A percentile compares a stretch with the other conserved stretches of the same genome.
Conservation (phyloP, 2,797 vertebrate genomes). For the Tokudaia muenninki region DNA sequence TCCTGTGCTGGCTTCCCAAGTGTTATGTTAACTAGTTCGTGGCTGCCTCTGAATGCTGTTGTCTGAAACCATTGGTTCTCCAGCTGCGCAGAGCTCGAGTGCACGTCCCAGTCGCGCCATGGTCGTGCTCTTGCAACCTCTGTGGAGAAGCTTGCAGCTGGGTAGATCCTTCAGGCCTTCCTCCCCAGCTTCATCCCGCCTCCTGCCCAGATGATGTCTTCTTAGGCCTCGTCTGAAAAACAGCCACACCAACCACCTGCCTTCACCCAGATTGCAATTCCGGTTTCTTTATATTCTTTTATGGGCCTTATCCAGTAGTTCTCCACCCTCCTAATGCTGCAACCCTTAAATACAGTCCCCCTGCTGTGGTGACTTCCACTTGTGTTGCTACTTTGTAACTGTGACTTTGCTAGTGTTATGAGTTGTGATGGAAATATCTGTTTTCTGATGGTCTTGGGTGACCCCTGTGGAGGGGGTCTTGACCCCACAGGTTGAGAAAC, state of each 20-base stretch:
- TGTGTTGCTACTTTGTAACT: not conserved
- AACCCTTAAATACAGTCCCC: not conserved
- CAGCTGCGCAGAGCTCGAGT: not conserved
- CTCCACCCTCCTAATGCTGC: not conserved
- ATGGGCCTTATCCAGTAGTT: not conserved
- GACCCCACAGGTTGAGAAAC: not conserved
- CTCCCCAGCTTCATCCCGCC: not conserved
- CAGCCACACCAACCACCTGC: not conserved
- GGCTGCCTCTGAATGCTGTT: not conserved
- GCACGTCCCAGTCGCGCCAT: accelerated
- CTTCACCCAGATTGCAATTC: not conserved
- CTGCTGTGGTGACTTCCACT: not conserved
- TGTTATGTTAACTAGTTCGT: not conserved
- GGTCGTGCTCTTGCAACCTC: not conserved
- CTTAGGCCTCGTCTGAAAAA: not conserved
- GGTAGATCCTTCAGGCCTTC: not conserved
- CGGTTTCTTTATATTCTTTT: not conserved
- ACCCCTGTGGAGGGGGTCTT: not conserved
- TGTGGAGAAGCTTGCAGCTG: not conserved
- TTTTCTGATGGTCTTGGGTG: not conserved
- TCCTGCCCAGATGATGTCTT: not conserved
- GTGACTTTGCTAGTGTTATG: not conserved
- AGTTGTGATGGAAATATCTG: not conserved
- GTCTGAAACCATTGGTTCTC: not conserved
- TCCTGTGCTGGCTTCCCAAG: not conserved